Evolutionary conservation across 2,888 invertebrate genomes (phyloP).

Genomic region (Orthosia gracilis): DNA sequence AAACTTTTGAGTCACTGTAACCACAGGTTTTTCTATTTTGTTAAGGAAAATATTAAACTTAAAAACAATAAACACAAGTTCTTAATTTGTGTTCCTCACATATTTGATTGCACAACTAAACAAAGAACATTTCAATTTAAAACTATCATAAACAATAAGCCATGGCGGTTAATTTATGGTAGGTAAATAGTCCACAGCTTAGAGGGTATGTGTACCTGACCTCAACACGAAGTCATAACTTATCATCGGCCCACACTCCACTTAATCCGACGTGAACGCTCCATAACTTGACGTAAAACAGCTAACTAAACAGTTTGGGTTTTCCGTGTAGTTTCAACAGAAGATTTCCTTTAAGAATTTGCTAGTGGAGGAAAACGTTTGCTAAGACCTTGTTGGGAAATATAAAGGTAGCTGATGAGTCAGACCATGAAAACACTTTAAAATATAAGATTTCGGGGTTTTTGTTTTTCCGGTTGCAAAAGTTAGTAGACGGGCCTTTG

Average conservation of each 20-base stretch:
- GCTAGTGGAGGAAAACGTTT: slow-evolving; percentile 31
- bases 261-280: slow-evolving; percentile 51
- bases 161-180: background rate
- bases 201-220: slow-evolving; percentile 43
- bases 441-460: background rate
- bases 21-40: background rate
- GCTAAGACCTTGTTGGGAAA: slow-evolving; percentile 8
- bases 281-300: slow-evolving; percentile 48
- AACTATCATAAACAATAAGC: slow-evolving; percentile 3
- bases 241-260: slow-evolving; percentile 59
- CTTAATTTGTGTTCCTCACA: background rate
- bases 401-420: slow-evolving; percentile 17
- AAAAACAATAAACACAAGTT: background rate
- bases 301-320: slow-evolving; percentile 39
- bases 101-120: background rate
- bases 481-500: background rate
- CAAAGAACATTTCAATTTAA: slow-evolving; percentile 17
- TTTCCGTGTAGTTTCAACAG: slow-evolving; percentile 47
- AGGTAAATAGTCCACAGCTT: slow-evolving; percentile 45
- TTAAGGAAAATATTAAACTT: background rate
- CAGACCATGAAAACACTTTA: background rate
- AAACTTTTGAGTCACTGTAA: background rate
- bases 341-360: slow-evolving; percentile 45
- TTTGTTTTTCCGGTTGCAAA: background rate
- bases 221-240: slow-evolving; percentile 36